Conservation (phyloP, 2,113 vertebrate genomes). For the Diadophis punctatus region DNA sequence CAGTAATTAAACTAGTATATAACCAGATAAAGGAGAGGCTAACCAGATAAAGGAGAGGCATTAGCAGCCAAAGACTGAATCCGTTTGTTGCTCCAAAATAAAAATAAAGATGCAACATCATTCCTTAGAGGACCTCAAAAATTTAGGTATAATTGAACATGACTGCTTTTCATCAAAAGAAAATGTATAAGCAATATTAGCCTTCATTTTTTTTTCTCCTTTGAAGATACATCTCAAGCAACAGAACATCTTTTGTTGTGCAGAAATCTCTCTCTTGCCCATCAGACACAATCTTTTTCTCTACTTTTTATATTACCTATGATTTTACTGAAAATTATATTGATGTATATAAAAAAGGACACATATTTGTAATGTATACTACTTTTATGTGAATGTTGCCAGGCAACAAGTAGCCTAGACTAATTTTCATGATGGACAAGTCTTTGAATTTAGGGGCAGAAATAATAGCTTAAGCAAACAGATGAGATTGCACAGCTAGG, state of each 20-base stretch:
- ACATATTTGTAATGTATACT: conserved; percentile 32
- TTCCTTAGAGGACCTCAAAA: background rate
- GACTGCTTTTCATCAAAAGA: background rate
- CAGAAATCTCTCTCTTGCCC: background rate
- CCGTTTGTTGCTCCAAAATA: background rate
- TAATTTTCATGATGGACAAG: conserved; percentile 14
- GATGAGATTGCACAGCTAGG: background rate
- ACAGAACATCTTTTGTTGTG: background rate
- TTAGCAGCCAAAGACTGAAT: background rate
- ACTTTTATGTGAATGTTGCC: conserved; percentile 43
- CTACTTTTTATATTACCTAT: background rate
- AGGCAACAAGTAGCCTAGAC: conserved; percentile 37
- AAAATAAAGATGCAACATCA: background rate
- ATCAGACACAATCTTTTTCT: background rate
- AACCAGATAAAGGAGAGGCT: background rate
- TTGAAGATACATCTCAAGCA: background rate
- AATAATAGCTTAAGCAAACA: background rate
- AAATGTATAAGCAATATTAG: background rate
- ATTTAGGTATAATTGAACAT: background rate
- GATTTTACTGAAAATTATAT: conserved; percentile 12
- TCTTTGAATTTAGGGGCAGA: background rate
- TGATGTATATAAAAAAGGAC: conserved; percentile 34
- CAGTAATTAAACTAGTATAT: background rate
- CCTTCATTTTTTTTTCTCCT: background rate
- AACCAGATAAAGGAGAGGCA: background rate